A percentile compares a stretch with the other conserved stretches of the same genome.
phyloP scores from a whole-genome alignment of 2,113 vertebrate species.

The Coptodon rendalli region DNA sequence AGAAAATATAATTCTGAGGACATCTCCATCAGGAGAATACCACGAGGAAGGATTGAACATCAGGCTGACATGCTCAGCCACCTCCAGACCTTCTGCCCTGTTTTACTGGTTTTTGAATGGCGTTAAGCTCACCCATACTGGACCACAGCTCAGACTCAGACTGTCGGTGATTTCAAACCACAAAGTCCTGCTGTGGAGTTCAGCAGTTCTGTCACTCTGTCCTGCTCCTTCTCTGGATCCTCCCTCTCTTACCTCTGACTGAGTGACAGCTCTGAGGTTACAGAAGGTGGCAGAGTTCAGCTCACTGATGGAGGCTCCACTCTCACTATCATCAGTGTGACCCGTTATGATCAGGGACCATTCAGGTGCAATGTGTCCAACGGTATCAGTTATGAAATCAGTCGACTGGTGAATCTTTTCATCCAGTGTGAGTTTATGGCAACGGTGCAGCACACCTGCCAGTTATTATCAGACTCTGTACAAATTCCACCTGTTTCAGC shows the following conservation, averaged over 20 bases:
- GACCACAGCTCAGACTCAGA: no score
- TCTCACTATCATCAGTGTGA: constrained; percentile 37
- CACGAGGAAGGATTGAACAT: no score
- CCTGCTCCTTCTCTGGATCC: constrained; percentile 35
- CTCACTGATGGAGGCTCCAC: constrained; percentile 30
- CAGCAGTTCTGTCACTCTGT: not conserved
- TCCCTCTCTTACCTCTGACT: constrained; percentile 19
- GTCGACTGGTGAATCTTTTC: constrained; percentile 10
- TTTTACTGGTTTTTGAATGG: constrained; percentile 32
- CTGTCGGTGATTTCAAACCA: not conserved
- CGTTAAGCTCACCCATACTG: no score
- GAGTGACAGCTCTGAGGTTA: constrained; percentile 38
- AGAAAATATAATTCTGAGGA: no score
- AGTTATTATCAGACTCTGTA: not conserved
- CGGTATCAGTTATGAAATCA: constrained; percentile 31
- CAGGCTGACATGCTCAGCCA: no score
- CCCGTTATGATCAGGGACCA: constrained; percentile 36
- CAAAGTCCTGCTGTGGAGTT: constrained; percentile 47
- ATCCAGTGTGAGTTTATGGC: constrained; percentile 48
- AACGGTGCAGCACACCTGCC: not conserved
- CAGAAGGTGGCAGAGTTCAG: not conserved
- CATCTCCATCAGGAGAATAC: no score
- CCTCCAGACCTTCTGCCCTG: not conserved
- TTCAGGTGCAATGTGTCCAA: constrained; percentile 42
- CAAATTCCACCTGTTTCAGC: not conserved